Evolutionary conservation across 1,140 invertebrate genomes (phyloP).

Genomic region (Centruroides sculpturatus): DNA sequence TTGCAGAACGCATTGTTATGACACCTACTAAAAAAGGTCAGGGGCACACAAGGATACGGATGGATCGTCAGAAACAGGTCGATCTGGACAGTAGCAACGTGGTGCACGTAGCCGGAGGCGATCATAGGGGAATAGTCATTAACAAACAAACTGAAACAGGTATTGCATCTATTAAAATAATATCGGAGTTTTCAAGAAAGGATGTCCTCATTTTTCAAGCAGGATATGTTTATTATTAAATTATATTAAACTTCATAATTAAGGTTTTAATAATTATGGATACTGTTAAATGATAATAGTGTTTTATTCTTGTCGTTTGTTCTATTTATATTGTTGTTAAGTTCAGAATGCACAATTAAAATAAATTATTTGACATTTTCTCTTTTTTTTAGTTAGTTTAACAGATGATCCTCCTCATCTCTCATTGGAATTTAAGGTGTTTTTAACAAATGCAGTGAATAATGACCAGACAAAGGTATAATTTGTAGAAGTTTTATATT

Average conservation of each 20-base stretch:
- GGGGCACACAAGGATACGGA: slow-evolving; percentile 63
- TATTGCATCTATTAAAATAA: no score
- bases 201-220: neutral
- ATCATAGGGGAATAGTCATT: slow-evolving; percentile 85
- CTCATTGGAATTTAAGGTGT: slow-evolving; percentile 72
- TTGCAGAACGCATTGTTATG: slow-evolving; percentile 77
- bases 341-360: no score
- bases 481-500: neutral
- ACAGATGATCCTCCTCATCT: slow-evolving; percentile 23
- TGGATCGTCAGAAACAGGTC: slow-evolving; percentile 50
- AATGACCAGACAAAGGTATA: slow-evolving; percentile 51
- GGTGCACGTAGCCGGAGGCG: slow-evolving; percentile 79
- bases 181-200: no score
- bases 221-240: no score
- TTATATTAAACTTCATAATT: no score
- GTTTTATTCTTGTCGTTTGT: no score
- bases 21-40: slow-evolving; percentile 72
- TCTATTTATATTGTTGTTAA: no score
- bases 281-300: no score
- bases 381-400: no score
- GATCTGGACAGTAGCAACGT: slow-evolving; percentile 28
- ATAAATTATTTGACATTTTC: no score
- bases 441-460: slow-evolving; percentile 70
- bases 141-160: slow-evolving; percentile 49
- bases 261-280: no score